Evolutionary conservation across 1,140 invertebrate genomes (phyloP).

Genomic region (Anagrus nilaparvatae): DNA sequence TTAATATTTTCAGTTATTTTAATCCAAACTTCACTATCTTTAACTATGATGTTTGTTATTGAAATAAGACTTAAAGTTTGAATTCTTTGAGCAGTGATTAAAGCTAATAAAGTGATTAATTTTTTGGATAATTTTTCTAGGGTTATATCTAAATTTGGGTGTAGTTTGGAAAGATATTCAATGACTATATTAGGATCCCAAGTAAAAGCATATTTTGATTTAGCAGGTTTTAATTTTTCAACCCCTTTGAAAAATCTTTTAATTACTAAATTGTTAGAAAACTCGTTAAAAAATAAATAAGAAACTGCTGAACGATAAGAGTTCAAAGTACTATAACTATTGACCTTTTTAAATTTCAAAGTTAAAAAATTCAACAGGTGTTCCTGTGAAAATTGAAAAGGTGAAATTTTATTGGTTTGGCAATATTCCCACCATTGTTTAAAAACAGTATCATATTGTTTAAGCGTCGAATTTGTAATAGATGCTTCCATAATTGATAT

Average conservation of each 20-base stretch:
- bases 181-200: conserved; percentile 15
- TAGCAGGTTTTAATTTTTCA: conserved; percentile 1
- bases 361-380: conserved; percentile 4
- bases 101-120: background rate
- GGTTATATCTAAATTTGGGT: background rate
- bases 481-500: background rate
- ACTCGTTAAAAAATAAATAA: conserved; percentile 2
- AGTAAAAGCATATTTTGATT: conserved; percentile 13
- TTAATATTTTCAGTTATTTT: conserved; percentile 4
- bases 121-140: background rate
- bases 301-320: conserved; percentile 13
- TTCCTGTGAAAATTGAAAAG: background rate
- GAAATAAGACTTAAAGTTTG: conserved; percentile 7
- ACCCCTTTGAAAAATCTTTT: conserved; percentile 17
- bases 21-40: background rate
- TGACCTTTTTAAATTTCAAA: background rate
- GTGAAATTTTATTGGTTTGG: background rate
- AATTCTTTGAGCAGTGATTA: conserved; percentile 8
- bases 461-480: conserved; percentile 1
- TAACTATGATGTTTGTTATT: background rate
- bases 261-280: conserved; percentile 7
- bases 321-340: conserved; percentile 8
- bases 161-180: conserved; percentile 4
- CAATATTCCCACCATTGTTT: conserved; percentile 16
- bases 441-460: conserved; percentile 1